phyloP scores from a whole-genome alignment of 2,113 vertebrate species.

The Muntiacus muntjak region DNA sequence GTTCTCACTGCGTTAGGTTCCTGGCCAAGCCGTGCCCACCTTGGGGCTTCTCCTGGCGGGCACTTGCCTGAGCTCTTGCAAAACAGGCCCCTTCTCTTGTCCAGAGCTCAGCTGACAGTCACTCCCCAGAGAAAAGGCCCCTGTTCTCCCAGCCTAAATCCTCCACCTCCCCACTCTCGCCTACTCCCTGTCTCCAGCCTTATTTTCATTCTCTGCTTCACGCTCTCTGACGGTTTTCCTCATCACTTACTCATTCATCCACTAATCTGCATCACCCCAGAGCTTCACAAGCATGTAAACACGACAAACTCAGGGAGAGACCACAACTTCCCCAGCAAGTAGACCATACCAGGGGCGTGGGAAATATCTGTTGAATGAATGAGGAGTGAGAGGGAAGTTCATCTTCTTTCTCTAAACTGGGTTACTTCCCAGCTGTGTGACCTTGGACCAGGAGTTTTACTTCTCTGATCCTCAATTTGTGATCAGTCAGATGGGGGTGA shows the following conservation, averaged over 20 bases:
- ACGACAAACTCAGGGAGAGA: not conserved
- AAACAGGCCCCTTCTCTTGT: not conserved
- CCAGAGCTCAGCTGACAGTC: not conserved
- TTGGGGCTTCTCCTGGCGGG: not conserved
- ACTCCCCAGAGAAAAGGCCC: not conserved
- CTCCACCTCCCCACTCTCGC: not conserved
- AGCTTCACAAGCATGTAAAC: not conserved
- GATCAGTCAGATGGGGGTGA: not conserved
- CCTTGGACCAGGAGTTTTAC: not conserved
- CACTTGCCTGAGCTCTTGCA: not conserved
- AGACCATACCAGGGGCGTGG: fast-evolving
- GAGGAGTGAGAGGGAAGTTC: not conserved
- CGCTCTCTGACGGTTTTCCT: not conserved
- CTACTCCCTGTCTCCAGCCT: not conserved
- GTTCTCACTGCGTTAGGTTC: not conserved
- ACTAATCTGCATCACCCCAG: no score
- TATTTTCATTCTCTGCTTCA: not conserved
- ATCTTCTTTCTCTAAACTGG: not conserved
- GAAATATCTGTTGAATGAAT: not conserved
- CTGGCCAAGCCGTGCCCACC: no score
- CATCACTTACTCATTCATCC: not conserved
- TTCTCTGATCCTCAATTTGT: not conserved
- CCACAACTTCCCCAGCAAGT: no score
- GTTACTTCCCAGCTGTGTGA: not conserved
- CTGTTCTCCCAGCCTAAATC: not conserved